Evolutionary conservation across 64 coral and sea anemone species (phyloP).

Genomic region (Porites australiensis): DNA sequence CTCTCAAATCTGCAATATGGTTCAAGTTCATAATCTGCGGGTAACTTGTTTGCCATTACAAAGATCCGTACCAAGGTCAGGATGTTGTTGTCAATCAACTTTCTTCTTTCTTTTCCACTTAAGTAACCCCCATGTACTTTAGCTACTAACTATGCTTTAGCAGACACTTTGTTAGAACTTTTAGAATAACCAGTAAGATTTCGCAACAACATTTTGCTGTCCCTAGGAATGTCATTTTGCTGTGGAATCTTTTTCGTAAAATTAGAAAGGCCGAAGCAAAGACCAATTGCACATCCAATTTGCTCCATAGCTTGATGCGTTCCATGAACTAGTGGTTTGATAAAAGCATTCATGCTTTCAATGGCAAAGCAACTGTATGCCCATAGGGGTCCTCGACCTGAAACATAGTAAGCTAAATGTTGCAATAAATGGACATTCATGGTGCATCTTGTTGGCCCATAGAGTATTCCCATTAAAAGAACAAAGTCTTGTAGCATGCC

Average conservation of each 20-base stretch:
- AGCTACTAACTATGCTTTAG: too few relatives aligned
- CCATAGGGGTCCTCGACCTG: conserved; percentile 60
- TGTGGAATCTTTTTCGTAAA: conserved; percentile 34
- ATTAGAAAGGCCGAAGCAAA: background rate
- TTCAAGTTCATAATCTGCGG: conserved; percentile 51
- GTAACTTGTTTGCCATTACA: conserved; percentile 21
- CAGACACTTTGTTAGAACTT: conserved; percentile 33
- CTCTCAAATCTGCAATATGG: too few relatives aligned
- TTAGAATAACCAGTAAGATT: conserved; percentile 48
- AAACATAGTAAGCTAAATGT: conserved; percentile 48
- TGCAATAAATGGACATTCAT: conserved; percentile 65
- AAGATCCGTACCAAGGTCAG: conserved; percentile 49
- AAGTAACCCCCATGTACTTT: conserved; percentile 69
- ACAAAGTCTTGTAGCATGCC: conserved; percentile 66
- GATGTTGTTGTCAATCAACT: conserved; percentile 53
- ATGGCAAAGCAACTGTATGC: conserved; percentile 68
- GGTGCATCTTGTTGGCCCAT: conserved; percentile 58
- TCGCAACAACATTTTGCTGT: conserved; percentile 44
- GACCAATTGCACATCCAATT: conserved; percentile 47
- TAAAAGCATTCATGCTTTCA: conserved; percentile 60
- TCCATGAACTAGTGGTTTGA: conserved; percentile 55
- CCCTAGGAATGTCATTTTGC: conserved; percentile 35
- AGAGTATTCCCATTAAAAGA: conserved; percentile 63
- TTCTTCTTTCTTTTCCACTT: conserved; percentile 38
- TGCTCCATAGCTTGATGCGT: conserved; percentile 75